A percentile compares a stretch with the other conserved stretches of the same genome.
Evolutionary conservation across 2,113 vertebrate genomes (phyloP).

Genomic region (Todiramphus saurophagus): DNA sequence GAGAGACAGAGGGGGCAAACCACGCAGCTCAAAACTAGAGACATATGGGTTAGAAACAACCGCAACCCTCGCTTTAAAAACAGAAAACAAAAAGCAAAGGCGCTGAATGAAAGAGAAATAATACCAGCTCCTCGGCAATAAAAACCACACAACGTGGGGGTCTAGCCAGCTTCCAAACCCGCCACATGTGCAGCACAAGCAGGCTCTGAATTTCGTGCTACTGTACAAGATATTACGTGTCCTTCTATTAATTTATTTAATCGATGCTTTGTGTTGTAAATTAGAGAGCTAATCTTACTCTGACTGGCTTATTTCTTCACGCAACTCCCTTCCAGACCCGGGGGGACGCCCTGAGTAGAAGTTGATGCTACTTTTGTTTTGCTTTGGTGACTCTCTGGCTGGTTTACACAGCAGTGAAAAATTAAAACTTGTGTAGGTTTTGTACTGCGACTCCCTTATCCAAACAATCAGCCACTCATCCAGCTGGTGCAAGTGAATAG

Average conservation of each 20-base stretch:
- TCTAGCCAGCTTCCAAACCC: constrained; percentile 14
- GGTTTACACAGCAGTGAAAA: not conserved
- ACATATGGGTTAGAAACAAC: constrained; percentile 58
- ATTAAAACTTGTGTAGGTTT: not conserved
- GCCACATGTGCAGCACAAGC: not conserved
- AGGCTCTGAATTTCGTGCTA: not conserved
- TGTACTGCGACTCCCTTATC: accelerated
- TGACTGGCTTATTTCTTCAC: not conserved
- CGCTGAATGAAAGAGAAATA: constrained; percentile 47
- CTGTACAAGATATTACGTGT: not conserved
- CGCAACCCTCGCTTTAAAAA: constrained; percentile 52
- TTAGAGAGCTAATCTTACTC: not conserved
- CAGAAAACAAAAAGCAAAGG: constrained; percentile 68
- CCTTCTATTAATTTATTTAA: not conserved
- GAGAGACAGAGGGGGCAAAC: constrained; percentile 78
- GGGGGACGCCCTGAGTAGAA: accelerated
- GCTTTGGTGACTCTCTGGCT: not conserved
- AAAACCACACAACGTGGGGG: not conserved
- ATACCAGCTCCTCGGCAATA: constrained; percentile 1
- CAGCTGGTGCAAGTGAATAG: not conserved
- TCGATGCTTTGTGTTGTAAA: not conserved
- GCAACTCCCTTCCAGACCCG: not conserved
- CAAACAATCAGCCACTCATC: not conserved
- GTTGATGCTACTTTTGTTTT: not conserved
- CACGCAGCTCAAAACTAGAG: constrained; percentile 44